Conservation (phyloP, 2,797 vertebrate species). For the Zenarchopterus dispar region DNA sequence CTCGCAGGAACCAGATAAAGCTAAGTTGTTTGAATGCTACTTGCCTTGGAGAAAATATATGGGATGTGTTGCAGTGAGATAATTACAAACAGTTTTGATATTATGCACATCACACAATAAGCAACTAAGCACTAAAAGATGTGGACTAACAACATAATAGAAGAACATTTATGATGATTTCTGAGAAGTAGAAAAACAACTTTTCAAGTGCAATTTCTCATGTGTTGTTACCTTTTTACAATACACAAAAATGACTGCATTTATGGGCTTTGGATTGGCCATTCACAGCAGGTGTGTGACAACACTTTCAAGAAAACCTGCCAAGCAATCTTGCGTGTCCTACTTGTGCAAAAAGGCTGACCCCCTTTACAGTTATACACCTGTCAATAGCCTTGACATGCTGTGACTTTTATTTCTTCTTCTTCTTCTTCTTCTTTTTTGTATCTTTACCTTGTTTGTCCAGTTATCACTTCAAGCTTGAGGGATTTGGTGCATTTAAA, state of each 20-base stretch:
- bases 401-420: background rate
- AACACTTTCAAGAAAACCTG: conserved; percentile 8
- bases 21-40: too few species aligned
- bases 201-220: background rate
- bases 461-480: conserved; percentile 53
- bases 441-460: conserved; percentile 17
- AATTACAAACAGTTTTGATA: too few species aligned
- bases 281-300: conserved; percentile 4
- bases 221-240: conserved; percentile 1
- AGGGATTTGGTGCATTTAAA: conserved; percentile 27
- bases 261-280: background rate
- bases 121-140: too few species aligned
- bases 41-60: too few species aligned
- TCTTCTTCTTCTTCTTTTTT: too few species aligned
- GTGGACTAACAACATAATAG: too few species aligned
- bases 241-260: background rate
- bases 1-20: too few species aligned
- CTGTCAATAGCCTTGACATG: conserved; percentile 41
- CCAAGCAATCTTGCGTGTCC: conserved; percentile 17
- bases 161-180: background rate
- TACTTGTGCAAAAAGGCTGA: conserved; percentile 22
- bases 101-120: too few species aligned
- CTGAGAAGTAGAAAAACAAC: background rate
- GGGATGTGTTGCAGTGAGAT: too few species aligned
- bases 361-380: conserved; percentile 40